Base-by-base conservation (phyloP, 2,797 vertebrate species). In the Scarus forsteni region DNA sequence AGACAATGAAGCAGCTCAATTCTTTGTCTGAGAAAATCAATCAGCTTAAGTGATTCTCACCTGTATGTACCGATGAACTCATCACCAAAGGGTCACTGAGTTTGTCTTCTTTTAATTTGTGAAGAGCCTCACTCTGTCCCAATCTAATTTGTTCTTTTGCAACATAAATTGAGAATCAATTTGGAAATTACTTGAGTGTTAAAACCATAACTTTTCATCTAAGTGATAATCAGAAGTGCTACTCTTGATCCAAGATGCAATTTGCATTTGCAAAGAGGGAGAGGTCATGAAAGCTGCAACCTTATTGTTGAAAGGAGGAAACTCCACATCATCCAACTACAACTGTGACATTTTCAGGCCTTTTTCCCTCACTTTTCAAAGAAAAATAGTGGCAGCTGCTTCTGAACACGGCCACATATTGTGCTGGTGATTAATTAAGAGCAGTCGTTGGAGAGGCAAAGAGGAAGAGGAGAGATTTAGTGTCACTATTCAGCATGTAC, bases 391-490 rank as follows among this genome's bases (percentile, higher is more conserved):
- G 61, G 43, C 80, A 88, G 73, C 74, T 75, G 74, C 69, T 64
- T 71, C 19, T 6, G 56, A 55, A 81, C 59, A 45, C 10, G 57
- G 63, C 67, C 72, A 73, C 34, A 64, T 65, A 72, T 77, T 77
- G 58, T 67, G 71, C 53, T 13, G 39, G 67, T 68, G 80, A 85
- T 83, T 84, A 80, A 89, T 89, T 76, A 77, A 75, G 71, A 75
- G 70, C 60, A 77, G 61, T 72, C 76, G 81, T 77, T 66, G 79
- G 70, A 80, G 71, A 69, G 60, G 55, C 39, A 73, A 57, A 70
- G 34, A 45, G 40, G 8, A 11, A 45, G 35, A 34, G 40, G 36
- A 57, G 60, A 72, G 38, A 54, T 50, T 60, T 10, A 52, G 62
- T 65, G 65, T 89, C 78, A 81, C 70, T 55, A 73, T 60, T 88